These are phyloP conservation scores for Megathymus violae DNA, from an alignment of 1,140 invertebrate genomes.

Conservation along the genomic window DNA sequence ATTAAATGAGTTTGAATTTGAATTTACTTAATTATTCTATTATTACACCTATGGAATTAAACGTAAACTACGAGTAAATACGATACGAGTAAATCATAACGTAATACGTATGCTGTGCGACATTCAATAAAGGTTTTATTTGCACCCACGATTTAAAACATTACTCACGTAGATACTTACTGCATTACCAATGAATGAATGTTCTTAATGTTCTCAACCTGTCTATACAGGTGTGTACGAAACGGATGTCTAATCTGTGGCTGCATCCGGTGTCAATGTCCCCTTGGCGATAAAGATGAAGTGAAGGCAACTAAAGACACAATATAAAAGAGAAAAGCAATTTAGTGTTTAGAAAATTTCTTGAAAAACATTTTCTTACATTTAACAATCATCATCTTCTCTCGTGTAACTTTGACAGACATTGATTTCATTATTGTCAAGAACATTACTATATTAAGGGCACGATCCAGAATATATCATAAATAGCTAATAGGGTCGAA, in stretches of 20 bases:
- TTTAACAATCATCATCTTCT: too few relatives aligned
- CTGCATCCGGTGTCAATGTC: conserved; percentile 53
- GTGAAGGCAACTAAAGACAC: too few relatives aligned
- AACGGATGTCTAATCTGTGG: conserved; percentile 49
- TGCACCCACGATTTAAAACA: background rate
- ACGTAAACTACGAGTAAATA: too few relatives aligned
- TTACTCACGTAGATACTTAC: background rate
- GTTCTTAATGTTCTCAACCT: conserved; percentile 28
- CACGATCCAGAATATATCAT: background rate
- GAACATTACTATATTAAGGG: background rate
- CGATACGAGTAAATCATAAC: too few relatives aligned
- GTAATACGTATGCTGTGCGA: too few relatives aligned
- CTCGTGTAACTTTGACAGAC: too few relatives aligned
- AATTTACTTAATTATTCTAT: too few relatives aligned
- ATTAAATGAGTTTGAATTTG: too few relatives aligned
- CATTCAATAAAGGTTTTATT: background rate
- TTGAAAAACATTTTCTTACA: too few relatives aligned
- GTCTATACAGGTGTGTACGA: conserved; percentile 33
- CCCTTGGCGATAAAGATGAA: conserved; percentile 24
- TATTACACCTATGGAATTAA: too few relatives aligned
- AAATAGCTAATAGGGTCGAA: conserved; percentile 6
- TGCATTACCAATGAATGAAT: background rate
- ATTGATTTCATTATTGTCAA: background rate
- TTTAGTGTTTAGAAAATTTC: conserved; percentile 6
- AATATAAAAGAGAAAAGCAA: background rate